Evolutionary conservation across 1,140 invertebrate genomes (phyloP), one percentile per base, ranked within the genome.

Genomic region (Drosophila navojoa): DNA sequence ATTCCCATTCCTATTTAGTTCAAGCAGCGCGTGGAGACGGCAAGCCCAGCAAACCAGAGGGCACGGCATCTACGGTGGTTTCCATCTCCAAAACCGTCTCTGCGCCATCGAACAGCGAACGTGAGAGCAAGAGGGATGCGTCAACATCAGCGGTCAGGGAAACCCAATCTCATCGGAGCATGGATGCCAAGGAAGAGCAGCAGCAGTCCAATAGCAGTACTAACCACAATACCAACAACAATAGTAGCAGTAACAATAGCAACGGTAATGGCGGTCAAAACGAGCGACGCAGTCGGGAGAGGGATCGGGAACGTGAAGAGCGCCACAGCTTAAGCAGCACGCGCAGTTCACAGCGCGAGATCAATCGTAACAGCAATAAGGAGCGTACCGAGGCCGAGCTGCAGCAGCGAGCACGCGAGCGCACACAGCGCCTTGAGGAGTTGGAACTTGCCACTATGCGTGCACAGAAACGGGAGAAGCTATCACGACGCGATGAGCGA

Each of bases 401-500:
- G 45, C 76, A 87, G 42, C 84, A 82, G 32, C 58, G 81, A 5
- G 67, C 67, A 6, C 69, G 81, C 4, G 81, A 85, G 13, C 81
- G 81, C 1, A 44, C 81, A 0, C 81, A 86, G 35, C 81, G 81
- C 15, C 25, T 77, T 5, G 82, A 86, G 4, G 82, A 87, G 4
- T 13, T 89, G 22, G 81, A 87, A 22, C 67, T 53, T 1, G 15
- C 62, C 3, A 27, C 63, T 2, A 58, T 79, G 19, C 62, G 70
- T 5, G 50, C 55, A 3, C 22, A 44, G 0, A 87, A 87, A 63
- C 82, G 82, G 2, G 79, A 89, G 13, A 87, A 87, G 25, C 19
- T 64, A 11, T 69, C 76, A 1, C 69, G 84, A 4, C 85, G 84
- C 3, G 84, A 89, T 5, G 82, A 87, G 32, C 84, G 84, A 6